Evolutionary conservation across 2,797 vertebrate species (phyloP).

Genomic region (Pyrocephalus nanus): DNA sequence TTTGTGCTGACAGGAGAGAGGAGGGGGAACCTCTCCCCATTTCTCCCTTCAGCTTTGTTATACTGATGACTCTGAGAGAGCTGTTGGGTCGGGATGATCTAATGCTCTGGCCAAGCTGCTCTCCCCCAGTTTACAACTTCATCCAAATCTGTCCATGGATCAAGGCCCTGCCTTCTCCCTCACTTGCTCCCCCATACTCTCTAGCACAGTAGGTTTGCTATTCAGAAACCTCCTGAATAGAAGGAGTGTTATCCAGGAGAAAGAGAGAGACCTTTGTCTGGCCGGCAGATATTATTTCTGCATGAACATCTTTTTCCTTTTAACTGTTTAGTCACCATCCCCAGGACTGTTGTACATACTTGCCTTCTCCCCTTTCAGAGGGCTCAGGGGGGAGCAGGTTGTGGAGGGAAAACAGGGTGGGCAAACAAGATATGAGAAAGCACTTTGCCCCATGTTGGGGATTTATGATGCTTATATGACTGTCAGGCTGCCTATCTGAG

Average conservation of each 20-base stretch:
- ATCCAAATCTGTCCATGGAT: not conserved
- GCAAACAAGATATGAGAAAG: not conserved
- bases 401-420: not conserved
- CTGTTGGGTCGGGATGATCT: not conserved
- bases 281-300: not conserved
- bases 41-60: not conserved
- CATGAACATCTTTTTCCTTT: constrained; percentile 8
- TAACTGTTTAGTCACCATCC: not conserved
- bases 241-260: not conserved
- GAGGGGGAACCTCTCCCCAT: not conserved
- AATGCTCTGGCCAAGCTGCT: not conserved
- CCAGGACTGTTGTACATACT: not conserved
- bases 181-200: not conserved
- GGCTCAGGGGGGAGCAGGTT: not conserved
- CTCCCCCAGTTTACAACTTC: not conserved
- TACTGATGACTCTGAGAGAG: not conserved
- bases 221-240: not conserved
- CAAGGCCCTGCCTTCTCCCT: not conserved
- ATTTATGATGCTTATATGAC: not conserved
- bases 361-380: not conserved
- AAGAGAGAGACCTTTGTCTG: constrained; percentile 40
- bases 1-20: not conserved
- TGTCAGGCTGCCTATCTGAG: not conserved
- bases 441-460: not conserved
- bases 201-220: not conserved